A percentile compares a stretch with the other conserved stretches of the same genome.
Conservation (phyloP, 2,113 vertebrate genomes). For the Nycticryphes semicollaris region DNA sequence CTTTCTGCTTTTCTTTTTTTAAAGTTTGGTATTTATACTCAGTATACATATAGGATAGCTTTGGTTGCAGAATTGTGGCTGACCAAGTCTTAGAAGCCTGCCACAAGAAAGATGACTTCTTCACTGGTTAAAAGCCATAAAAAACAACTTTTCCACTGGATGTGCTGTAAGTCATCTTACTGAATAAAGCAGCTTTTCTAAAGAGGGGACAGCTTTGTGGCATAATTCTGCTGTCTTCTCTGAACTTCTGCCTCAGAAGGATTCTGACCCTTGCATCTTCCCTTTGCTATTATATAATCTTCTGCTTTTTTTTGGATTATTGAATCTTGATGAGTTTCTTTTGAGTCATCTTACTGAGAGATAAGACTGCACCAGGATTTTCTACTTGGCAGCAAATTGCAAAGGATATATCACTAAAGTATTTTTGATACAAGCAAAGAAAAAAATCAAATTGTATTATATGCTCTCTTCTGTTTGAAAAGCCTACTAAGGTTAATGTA, state of each 20-base stretch:
- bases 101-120: neutral
- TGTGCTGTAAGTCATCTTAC: neutral
- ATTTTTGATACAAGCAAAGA: neutral
- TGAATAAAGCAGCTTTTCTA: conserved; percentile 1
- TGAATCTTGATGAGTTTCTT: neutral
- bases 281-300: neutral
- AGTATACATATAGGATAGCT: neutral
- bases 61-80: neutral
- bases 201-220: neutral
- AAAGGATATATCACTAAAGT: neutral
- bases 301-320: neutral
- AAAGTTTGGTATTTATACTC: conserved; percentile 7
- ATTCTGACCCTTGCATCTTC: neutral
- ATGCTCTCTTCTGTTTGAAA: neutral
- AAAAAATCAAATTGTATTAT: neutral
- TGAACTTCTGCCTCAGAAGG: neutral
- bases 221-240: neutral
- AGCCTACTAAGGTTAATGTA: neutral
- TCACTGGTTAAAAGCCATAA: neutral
- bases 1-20: neutral
- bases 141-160: neutral
- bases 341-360: neutral
- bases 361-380: neutral
- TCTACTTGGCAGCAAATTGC: neutral
- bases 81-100: neutral